Base-by-base conservation (phyloP, 2,888 invertebrate genomes). In the Nycteola revayana region DNA sequence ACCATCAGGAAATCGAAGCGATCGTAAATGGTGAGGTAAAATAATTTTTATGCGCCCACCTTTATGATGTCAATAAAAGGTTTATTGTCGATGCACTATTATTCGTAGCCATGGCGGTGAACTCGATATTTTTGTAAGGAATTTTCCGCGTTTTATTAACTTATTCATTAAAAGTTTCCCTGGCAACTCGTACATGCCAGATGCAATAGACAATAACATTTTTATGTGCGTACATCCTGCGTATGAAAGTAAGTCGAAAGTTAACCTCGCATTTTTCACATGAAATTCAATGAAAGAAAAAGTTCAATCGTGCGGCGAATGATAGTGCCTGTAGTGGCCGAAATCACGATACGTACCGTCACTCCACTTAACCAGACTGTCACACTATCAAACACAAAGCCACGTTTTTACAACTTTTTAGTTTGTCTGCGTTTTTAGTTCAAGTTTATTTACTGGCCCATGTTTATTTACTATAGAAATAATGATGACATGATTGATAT, bases 11-110 rank as follows among this genome's bases (percentile, higher is more conserved):
- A 86, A 80, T 77, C 70, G 64, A 59, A 48, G 59, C 62, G 67
- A 60, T 70, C 76, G 71, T 77, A 80, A 79, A 78, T 57, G 44
- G 60, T 63, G 60, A 60, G 64, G 64, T 59, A 58, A 65, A 76
- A 71, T 67, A 67, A 75, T 78, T 80, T 82, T 81, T 79, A 79
- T 75, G 72, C 62, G 72, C 69, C 66, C 66, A 70, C 73, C 69
- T 77, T 78, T 72, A 82, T 63, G 71, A 70, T 59, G 60, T 49
- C 70, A 61, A 70, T 80, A 75, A 78, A 76, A 64, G 57, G 61
- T 74, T 75, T 75, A 75, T 69, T 58, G 63, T 61, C 42, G 30
- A 50, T 47, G 56, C 50, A 55, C 53, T 63, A 67, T 70, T 66
- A 65, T 64, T 64, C 51, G 38, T 36, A 52, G 52, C 41, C 54